Evolutionary conservation across 2,113 vertebrate species (phyloP), one percentile per base, ranked within the genome.

Genomic region (Gila orcuttii): DNA sequence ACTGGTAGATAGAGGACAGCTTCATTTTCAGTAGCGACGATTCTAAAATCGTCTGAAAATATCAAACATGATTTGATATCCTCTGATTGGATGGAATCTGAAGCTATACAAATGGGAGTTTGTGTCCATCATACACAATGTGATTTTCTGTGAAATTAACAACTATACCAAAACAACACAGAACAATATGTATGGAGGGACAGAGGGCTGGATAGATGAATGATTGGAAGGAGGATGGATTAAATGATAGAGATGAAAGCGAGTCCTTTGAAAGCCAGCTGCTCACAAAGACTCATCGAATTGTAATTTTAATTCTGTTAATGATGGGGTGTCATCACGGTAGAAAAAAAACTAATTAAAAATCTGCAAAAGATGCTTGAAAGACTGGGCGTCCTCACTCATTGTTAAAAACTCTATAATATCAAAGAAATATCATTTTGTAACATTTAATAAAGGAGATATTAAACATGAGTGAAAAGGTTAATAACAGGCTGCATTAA

Each of bases 401-500:
- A 57, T 83, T 73, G 33, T 59, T 42, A 25, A 73, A 83, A 62
- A 21, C 12, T 6, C 59, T 39, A 50, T 60, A 79, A 73, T 60
- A 86, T 86, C 36, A 73, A 82, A 81, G 25, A 73, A 71, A 57
- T 39, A 71, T 52, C 2, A 71, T 39, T 71, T 71, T 57, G 47
- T 73, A 73, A 39, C 68, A 73, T 73, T 83, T 71, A 73, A 73
- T 59, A 83, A 59, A 55, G 50, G 66, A 73, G 64, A 83, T 57
- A 73, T 83, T 83, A 83, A 73, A 17, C 3, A 33, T 39, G 68
- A 83, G 81, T 57, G 60, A 87, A 74, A 76, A 83, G 81, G 81
- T 71, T 84, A 87, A 87, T 79, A 60, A 71, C 86, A 60, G 33
- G 15, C 82, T 69, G 39, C 84, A 59, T 71, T 86, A 71, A 86